A percentile compares a stretch with the other conserved stretches of the same genome.
Conservation (phyloP, 2,113 vertebrate species). For the Plectropomus leopardus region DNA sequence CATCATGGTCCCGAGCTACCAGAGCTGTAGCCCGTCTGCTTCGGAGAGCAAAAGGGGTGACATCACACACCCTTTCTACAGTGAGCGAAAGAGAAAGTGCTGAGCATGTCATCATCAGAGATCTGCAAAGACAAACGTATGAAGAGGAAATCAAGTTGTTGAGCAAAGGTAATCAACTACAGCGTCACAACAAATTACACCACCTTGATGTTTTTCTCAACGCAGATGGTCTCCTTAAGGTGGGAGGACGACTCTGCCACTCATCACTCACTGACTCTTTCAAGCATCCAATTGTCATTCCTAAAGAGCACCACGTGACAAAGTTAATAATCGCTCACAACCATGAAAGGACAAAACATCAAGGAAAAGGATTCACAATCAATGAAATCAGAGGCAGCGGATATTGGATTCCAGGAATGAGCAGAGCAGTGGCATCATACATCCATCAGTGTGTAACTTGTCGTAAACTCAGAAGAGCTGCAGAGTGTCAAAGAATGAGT, state of each 20-base stretch:
- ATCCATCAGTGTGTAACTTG: constrained; percentile 1
- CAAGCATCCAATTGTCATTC: background rate
- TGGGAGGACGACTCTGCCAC: background rate
- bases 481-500: constrained; percentile 3
- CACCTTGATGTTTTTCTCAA: background rate
- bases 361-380: background rate
- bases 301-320: background rate
- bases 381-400: background rate
- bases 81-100: background rate
- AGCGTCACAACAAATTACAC: background rate
- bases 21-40: background rate
- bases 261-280: background rate
- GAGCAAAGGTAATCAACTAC: background rate
- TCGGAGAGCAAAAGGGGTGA: background rate
- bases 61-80: background rate
- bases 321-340: background rate
- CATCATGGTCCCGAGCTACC: background rate
- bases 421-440: background rate
- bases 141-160: background rate
- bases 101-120: background rate
- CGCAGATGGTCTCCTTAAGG: background rate
- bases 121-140: background rate
- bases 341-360: background rate
- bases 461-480: background rate
- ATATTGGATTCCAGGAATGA: background rate